Conservation (phyloP, 35 echinoderm and acorn worm species). For the Apostichopus parvimensis region DNA sequence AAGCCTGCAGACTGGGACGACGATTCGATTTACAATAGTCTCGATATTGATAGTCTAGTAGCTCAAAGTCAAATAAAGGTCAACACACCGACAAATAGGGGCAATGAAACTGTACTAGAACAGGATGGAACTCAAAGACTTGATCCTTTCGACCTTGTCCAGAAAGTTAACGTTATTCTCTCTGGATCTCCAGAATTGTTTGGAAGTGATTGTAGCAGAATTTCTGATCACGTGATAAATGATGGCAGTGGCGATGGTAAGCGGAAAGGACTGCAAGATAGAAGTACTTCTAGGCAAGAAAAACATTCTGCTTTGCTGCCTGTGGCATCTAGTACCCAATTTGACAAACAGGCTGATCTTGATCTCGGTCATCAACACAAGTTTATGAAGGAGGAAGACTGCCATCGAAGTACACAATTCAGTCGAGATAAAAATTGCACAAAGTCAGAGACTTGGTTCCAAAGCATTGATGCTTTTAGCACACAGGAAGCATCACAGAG, state of each 20-base stretch:
- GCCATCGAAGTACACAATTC: not conserved
- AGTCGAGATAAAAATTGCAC: not conserved
- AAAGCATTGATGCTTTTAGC: not conserved
- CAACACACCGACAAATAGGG: not conserved
- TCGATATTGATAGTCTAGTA: constrained; percentile 39
- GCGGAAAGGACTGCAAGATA: not conserved
- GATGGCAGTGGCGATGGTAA: not conserved
- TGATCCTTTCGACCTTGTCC: not conserved
- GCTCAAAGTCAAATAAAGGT: constrained; percentile 25
- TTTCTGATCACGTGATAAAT: not conserved
- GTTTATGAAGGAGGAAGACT: not conserved
- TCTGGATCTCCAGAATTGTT: constrained; percentile 40
- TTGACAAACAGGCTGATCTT: not conserved
- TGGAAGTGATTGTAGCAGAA: not conserved
- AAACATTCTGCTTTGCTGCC: not conserved
- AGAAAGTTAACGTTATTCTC: constrained; percentile 1
- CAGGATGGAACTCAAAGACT: not conserved
- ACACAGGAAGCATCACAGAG: not conserved
- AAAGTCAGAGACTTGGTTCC: not conserved
- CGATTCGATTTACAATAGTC: constrained; percentile 17
- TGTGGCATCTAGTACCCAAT: not conserved
- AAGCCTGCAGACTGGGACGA: constrained; percentile 36
- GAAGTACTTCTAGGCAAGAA: not conserved
- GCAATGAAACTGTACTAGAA: not conserved
- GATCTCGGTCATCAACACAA: not conserved